Evolutionary conservation across 2,113 vertebrate genomes (phyloP).

Genomic region (Microcebus lehilahytsara): DNA sequence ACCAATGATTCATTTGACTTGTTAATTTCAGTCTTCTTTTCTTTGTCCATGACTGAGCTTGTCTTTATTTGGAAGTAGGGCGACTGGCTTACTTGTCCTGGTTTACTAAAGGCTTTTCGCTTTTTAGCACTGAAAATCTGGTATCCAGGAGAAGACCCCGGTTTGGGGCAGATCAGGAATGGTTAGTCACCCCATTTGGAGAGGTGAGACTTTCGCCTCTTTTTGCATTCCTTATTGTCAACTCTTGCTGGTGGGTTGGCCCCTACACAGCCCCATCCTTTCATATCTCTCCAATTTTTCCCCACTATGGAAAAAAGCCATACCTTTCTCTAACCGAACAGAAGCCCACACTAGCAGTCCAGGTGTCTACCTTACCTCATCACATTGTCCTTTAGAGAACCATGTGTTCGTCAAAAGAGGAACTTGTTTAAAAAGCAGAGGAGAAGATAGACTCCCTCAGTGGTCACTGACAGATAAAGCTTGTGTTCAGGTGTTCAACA

Average conservation of each 20-base stretch:
- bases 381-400: background rate
- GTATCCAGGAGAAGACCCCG: background rate
- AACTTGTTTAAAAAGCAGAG: background rate
- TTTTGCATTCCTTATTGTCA: background rate
- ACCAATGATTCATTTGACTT: background rate
- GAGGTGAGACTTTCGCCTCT: background rate
- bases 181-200: background rate
- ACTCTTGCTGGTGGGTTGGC: background rate
- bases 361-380: accelerated
- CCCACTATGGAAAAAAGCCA: accelerated
- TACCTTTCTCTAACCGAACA: background rate
- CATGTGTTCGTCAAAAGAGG: background rate
- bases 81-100: accelerated
- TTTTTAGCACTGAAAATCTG: too few relatives aligned
- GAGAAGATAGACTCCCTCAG: background rate
- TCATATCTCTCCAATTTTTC: background rate
- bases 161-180: background rate
- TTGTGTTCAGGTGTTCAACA: background rate
- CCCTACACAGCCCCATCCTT: accelerated
- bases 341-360: background rate
- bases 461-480: background rate
- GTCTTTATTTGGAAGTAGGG: background rate
- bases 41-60: too few relatives aligned
- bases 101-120: background rate
- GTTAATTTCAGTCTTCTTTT: too few relatives aligned